Evolutionary conservation across 92 coral and sea anemone species (phyloP).

Genomic region (Isaurus tuberculatus): DNA sequence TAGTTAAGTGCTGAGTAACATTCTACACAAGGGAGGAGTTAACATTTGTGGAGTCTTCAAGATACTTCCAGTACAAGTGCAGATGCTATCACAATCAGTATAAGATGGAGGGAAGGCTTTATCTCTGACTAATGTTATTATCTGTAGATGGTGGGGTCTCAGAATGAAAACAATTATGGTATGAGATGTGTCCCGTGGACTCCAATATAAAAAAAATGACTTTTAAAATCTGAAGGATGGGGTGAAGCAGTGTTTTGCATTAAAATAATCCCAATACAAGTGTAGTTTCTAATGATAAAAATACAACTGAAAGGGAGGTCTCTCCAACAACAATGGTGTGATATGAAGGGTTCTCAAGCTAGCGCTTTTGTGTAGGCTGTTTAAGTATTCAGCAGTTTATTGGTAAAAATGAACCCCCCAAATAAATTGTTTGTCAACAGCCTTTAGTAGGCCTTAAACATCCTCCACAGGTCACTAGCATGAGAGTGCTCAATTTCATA

Average conservation of each 20-base stretch:
- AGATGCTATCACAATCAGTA: conserved; percentile 5
- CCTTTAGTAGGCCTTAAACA: background rate
- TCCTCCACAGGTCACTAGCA: background rate
- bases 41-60: conserved; percentile 5
- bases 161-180: background rate
- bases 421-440: background rate
- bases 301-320: conserved; percentile 8
- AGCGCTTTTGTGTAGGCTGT: background rate
- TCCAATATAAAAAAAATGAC: background rate
- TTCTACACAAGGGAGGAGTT: background rate
- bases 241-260: conserved; percentile 1
- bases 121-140: background rate
- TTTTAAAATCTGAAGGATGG: background rate
- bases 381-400: background rate
- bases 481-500: background rate
- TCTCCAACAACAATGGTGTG: background rate
- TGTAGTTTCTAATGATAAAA: conserved; percentile 5
- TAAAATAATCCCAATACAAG: conserved; percentile 9
- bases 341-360: conserved; percentile 1
- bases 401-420: conserved; percentile 7
- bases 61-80: conserved; percentile 6
- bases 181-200: conserved; percentile 4
- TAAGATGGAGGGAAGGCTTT: background rate
- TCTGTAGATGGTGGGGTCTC: background rate
- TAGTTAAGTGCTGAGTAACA: conserved; percentile 9